Evolutionary conservation across 2,113 vertebrate species (phyloP).

Genomic region (Gnathonemus echidnorhynchus): DNA sequence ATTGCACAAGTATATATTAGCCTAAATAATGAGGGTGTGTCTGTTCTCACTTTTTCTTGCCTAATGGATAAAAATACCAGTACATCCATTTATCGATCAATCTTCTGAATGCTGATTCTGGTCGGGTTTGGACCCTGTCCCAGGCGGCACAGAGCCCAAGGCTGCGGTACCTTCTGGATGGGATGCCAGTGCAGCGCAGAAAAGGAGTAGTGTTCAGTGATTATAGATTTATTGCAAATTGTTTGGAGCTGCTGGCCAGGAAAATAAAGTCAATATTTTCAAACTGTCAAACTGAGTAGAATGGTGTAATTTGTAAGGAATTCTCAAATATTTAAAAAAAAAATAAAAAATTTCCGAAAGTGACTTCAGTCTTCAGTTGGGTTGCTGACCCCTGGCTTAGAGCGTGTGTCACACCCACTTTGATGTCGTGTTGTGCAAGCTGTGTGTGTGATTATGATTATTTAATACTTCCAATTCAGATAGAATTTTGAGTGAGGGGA

Average conservation of each 20-base stretch:
- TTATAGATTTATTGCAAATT: neutral
- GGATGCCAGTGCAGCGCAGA: neutral
- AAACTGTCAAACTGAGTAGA: neutral
- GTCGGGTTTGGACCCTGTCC: neutral
- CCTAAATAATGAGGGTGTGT: neutral
- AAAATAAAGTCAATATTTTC: neutral
- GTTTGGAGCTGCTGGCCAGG: neutral
- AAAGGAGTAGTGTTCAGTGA: neutral
- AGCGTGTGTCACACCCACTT: neutral
- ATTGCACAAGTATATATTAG: neutral
- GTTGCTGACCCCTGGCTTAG: neutral
- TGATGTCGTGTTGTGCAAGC: neutral
- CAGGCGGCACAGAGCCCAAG: neutral
- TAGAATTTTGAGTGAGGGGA: neutral
- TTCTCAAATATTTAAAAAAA: neutral
- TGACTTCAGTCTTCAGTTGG: neutral
- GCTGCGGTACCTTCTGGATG: neutral
- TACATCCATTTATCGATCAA: neutral
- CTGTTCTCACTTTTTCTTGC: neutral
- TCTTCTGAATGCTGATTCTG: neutral
- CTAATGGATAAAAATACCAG: neutral
- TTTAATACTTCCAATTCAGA: neutral
- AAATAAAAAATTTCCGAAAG: neutral
- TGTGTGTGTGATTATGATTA: neutral
- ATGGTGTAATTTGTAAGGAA: neutral